These are phyloP conservation scores for Lophura nycthemera DNA, from an alignment of 2,113 vertebrate species.

Conservation along the genomic window DNA sequence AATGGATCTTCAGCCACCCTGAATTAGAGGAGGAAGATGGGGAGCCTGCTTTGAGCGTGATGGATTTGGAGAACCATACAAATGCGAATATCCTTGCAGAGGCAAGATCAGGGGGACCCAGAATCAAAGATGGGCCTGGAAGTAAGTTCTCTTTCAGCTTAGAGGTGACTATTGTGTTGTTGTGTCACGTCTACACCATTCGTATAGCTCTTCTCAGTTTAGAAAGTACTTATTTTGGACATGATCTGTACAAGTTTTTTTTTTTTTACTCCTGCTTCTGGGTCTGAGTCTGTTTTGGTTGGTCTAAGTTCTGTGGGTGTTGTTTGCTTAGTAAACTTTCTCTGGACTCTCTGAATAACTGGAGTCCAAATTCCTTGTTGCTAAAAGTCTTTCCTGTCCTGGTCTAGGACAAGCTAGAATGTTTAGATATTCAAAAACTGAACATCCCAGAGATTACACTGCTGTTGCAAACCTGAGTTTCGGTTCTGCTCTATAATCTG, in stretches of 20 bases:
- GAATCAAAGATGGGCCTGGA: slow-evolving; percentile 93
- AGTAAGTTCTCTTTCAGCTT: slow-evolving; percentile 83
- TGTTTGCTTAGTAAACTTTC: not conserved
- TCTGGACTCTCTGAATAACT: not conserved
- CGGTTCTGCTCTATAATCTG: not conserved
- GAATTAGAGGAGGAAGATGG: slow-evolving; percentile 87
- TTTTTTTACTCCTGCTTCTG: not conserved
- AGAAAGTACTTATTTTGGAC: not conserved
- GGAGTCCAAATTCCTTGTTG: not conserved
- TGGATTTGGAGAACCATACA: slow-evolving; percentile 86
- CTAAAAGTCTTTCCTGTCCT: not conserved
- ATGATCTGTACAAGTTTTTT: not conserved
- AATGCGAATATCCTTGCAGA: slow-evolving; percentile 88
- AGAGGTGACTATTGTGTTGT: not conserved
- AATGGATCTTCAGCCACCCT: slow-evolving; percentile 97
- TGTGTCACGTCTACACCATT: fast-evolving
- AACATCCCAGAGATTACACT: not conserved
- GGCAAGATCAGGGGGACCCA: slow-evolving; percentile 84
- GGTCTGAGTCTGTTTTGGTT: not conserved
- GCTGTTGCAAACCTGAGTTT: slow-evolving; percentile 26
- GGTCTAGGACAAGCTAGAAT: not conserved
- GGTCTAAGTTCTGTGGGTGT: not conserved
- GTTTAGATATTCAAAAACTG: not conserved
- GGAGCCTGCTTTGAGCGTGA: slow-evolving; percentile 80
- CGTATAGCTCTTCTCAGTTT: not conserved